These are phyloP conservation scores for Anabas testudineus DNA, from an alignment of 2,797 vertebrate species.

Conservation along the genomic window DNA sequence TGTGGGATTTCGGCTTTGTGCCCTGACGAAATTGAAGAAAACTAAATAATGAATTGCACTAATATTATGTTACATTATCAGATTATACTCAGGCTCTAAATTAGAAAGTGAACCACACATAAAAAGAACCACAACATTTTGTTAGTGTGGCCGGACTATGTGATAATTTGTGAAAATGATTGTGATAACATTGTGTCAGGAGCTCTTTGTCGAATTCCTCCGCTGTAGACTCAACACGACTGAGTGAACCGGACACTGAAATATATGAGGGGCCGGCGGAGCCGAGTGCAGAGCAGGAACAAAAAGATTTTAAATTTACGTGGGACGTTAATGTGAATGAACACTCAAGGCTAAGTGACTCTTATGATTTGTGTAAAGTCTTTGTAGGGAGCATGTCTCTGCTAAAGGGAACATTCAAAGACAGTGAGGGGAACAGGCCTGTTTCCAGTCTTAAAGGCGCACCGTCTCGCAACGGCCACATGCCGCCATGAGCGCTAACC, in stretches of 20 bases:
- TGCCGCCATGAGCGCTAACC: conserved; percentile 53
- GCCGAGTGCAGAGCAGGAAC: conserved; percentile 24
- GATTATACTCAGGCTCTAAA: conserved; percentile 58
- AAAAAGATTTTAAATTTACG: conserved; percentile 59
- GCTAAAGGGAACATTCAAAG: conserved; percentile 59
- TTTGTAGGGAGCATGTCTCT: conserved; percentile 51
- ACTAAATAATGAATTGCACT: conserved; percentile 73
- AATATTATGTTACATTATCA: conserved; percentile 79
- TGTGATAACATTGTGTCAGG: conserved; percentile 74
- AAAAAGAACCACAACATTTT: conserved; percentile 62
- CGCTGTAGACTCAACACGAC: conserved; percentile 68
- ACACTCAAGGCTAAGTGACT: conserved; percentile 68
- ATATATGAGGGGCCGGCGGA: conserved; percentile 40
- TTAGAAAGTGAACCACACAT: conserved; percentile 58
- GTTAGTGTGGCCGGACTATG: conserved; percentile 53
- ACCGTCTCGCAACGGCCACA: conserved; percentile 24
- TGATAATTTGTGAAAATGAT: conserved; percentile 72
- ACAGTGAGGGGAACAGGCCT: conserved; percentile 53
- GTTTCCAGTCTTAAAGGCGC: conserved; percentile 42
- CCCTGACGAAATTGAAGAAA: conserved; percentile 60
- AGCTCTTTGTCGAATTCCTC: conserved; percentile 50
- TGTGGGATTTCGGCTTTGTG: conserved; percentile 68
- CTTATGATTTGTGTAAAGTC: conserved; percentile 69
- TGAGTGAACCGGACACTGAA: conserved; percentile 55
- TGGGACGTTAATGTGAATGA: conserved; percentile 67